phyloP scores from a whole-genome alignment of 1,140 invertebrate genomes.

The Ips nitidus region DNA sequence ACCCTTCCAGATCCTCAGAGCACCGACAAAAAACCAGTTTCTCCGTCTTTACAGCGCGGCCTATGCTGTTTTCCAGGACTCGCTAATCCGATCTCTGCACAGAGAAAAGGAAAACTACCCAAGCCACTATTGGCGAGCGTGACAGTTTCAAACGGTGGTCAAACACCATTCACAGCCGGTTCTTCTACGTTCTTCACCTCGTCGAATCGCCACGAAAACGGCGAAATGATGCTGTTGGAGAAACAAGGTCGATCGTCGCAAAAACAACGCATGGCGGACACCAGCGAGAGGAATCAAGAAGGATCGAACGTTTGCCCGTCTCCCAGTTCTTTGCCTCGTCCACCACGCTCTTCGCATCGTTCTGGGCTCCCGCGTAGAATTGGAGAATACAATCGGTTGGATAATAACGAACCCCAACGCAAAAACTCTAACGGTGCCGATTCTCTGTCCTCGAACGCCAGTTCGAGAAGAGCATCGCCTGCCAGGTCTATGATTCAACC shows the following conservation, averaged over 20 bases:
- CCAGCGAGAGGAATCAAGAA: slow-evolving; percentile 29
- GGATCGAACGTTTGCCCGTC: slow-evolving; percentile 60
- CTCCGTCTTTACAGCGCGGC: slow-evolving; percentile 71
- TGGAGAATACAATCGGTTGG: slow-evolving; percentile 60
- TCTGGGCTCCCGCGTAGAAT: slow-evolving; percentile 56
- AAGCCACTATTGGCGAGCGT: slow-evolving; percentile 78
- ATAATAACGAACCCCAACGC: slow-evolving; percentile 41
- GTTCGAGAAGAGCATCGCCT: slow-evolving; percentile 55
- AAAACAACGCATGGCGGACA: slow-evolving; percentile 66
- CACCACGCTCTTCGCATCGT: slow-evolving; percentile 62
- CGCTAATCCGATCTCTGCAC: slow-evolving; percentile 77
- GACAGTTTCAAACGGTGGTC: slow-evolving; percentile 56
- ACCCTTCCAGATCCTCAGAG: slow-evolving; percentile 54
- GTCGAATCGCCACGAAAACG: slow-evolving; percentile 57
- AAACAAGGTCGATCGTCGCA: slow-evolving; percentile 75
- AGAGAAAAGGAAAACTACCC: slow-evolving; percentile 81
- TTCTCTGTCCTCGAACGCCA: slow-evolving; percentile 50
- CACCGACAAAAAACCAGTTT: slow-evolving; percentile 55
- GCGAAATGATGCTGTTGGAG: slow-evolving; percentile 73
- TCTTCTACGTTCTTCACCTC: slow-evolving; percentile 47
- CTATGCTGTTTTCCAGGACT: slow-evolving; percentile 86
- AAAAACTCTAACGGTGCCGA: slow-evolving; percentile 50
- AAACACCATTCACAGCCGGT: slow-evolving; percentile 56
- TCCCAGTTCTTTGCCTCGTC: slow-evolving; percentile 66
- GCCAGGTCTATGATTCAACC: slow-evolving; percentile 65